Base-by-base conservation (phyloP, 92 coral and sea anemone species). In the Phenganax marumi region DNA sequence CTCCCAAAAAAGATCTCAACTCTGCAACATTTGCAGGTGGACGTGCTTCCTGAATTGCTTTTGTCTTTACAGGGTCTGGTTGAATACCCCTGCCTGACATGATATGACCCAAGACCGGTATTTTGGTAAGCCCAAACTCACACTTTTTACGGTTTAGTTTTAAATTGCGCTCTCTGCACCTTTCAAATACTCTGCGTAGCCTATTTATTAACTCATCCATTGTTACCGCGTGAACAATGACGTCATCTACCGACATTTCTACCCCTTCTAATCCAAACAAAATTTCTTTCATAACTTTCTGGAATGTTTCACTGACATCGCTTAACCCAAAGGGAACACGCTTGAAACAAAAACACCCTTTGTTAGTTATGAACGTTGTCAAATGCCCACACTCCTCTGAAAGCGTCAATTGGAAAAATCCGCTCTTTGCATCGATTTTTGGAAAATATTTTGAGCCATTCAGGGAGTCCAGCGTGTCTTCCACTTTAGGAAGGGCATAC, bases 271-370 rank as follows among this genome's bases (percentile, higher is more conserved):
- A 17, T 2, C 89, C 89, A 17, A 86, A 73, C 48, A 81, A 52
- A 54, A n/a, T n/a, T n/a, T n/a, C n/a, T n/a, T n/a, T n/a, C n/a
- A n/a, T n/a, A n/a, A n/a, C n/a, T n/a, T n/a, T n/a, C n/a, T n/a
- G n/a, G n/a, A n/a, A n/a, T n/a, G n/a, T n/a, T n/a, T n/a, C n/a
- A n/a, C n/a, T n/a, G n/a, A n/a, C n/a, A n/a, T n/a, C n/a, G n/a
- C n/a, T n/a, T n/a, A n/a, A n/a, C n/a, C n/a, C n/a, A n/a, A 87
- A 87, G 24, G 90, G 87, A 76, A 85, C 68, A 50, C 81, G 81
- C 73, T 77, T 87, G 23, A 85, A 85, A 50, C 73, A 68, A 58
- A 53, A 80, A 72, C 84, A 78, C 6, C 75, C 88, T 12, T 51
- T 26, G 12, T 77, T 77, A 8, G 76, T 54, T 11, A 85, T 85